Evolutionary conservation across 2,797 vertebrate species (phyloP), one percentile per base, ranked within the genome.

Genomic region (Staurois parvus): DNA sequence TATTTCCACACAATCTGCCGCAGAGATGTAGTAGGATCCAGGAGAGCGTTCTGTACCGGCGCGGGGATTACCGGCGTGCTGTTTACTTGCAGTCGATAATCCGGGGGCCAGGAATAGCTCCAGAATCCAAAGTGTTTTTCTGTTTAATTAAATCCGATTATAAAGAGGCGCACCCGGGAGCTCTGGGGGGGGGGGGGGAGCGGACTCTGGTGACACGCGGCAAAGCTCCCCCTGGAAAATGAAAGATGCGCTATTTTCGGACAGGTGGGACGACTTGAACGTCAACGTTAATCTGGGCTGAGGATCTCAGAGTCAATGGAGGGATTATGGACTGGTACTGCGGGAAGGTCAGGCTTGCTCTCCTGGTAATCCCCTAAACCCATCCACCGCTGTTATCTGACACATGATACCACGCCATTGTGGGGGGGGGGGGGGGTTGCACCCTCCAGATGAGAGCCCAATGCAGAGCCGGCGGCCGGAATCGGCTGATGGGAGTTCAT

Each of bases 61-160:
- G n/a, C 26, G 10, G 59, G 45, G 3, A 56, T 45, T 76, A 84
- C 12, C 59, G 26, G 3, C 9, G 13, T n/a, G 37, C 21, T 79
- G 82, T 79, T 64, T 79, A 76, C 17, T 66, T 79, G 45, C 37
- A 15, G n/a, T 2, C 2, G 29, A 29, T 74, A 45, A 74, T 70
- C 76, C 29, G 13, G 26, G 29, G 40, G 48, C 83, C 68, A 69
- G 37, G 30, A 86, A 86, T 86, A 86, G 68, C 66, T 52, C 11
- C 21, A 13, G 26, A 59, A 77, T 72, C 19, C 34, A 24, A 13
- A 45, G 59, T 68, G 62, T 52, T 79, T 76, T 79, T 68, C 79
- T 69, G 3, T 78, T 78, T 78, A 19, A 83, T 67, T 26, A 78
- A 86, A 86, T 73, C 74, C 72, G 32, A 76, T 83, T 78, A 83